Percentiles rank a stretch among this genome's conserved stretches.
phyloP scores from a whole-genome alignment of 2,888 invertebrate species.

The Graphium colonna region DNA sequence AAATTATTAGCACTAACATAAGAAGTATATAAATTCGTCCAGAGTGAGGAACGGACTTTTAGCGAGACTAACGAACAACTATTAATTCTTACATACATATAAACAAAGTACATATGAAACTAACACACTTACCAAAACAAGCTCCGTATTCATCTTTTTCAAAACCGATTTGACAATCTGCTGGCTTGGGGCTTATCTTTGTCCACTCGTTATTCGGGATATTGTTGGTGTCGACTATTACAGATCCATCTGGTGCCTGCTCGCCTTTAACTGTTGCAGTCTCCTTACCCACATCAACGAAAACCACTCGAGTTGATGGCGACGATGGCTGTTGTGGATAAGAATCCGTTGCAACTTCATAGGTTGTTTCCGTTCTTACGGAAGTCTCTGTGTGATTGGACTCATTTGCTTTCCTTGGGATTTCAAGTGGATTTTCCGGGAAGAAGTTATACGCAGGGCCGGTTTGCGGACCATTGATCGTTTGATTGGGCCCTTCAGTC shows the following conservation, averaged over 20 bases:
- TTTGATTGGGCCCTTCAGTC: slow-evolving; percentile 20
- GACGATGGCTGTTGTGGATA: slow-evolving; percentile 25
- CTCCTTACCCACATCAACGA: slow-evolving; percentile 42
- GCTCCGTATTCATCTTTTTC: slow-evolving; percentile 75
- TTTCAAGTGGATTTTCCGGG: not conserved
- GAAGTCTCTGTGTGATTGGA: slow-evolving; percentile 24
- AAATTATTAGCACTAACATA: too few species aligned
- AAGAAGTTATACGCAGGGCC: slow-evolving; percentile 12
- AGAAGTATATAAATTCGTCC: too few species aligned
- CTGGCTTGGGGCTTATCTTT: slow-evolving; percentile 42
- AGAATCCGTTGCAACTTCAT: slow-evolving; percentile 30
- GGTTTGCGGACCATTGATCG: slow-evolving; percentile 10
- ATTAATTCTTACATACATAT: too few species aligned
- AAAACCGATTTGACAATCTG: slow-evolving; percentile 72
- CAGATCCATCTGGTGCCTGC: slow-evolving; percentile 46
- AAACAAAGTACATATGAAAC: too few species aligned
- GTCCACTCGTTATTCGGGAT: slow-evolving; percentile 59
- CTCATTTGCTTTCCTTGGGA: slow-evolving; percentile 1
- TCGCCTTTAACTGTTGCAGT: slow-evolving; percentile 43
- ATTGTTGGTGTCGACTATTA: slow-evolving; percentile 46
- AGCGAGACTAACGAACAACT: too few species aligned
- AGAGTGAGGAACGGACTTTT: too few species aligned
- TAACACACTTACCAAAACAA: slow-evolving; percentile 81
- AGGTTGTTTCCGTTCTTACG: slow-evolving; percentile 35
- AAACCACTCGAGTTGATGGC: slow-evolving; percentile 37